phyloP scores from a whole-genome alignment of 2,113 vertebrate species.

The Oncorhynchus mykiss region DNA sequence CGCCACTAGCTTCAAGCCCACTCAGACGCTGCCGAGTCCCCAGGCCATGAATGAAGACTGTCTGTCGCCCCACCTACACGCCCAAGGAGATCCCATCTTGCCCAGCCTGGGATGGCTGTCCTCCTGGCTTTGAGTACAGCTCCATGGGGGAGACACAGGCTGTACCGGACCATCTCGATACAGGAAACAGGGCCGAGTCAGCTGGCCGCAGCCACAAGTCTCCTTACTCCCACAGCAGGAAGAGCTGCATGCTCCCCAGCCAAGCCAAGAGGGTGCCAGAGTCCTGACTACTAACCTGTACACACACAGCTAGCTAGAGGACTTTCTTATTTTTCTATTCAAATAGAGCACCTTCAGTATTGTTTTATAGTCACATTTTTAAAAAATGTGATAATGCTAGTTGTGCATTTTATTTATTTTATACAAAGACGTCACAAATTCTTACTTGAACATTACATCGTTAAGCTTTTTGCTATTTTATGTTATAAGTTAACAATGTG shows the following conservation, averaged over 20 bases:
- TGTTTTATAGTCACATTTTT: background rate
- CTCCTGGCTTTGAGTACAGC: slow-evolving; percentile 49
- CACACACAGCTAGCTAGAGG: background rate
- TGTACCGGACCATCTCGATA: slow-evolving; percentile 45
- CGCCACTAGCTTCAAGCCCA: slow-evolving; percentile 52
- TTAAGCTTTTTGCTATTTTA: background rate
- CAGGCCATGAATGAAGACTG: slow-evolving; percentile 31
- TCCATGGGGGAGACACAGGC: slow-evolving; percentile 52
- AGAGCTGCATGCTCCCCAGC: background rate
- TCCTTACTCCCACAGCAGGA: background rate
- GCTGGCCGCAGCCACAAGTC: background rate
- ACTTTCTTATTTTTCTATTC: background rate
- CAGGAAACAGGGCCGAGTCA: background rate
- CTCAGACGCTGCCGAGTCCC: no score
- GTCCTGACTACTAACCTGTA: background rate
- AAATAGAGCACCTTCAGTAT: slow-evolving; percentile 11
- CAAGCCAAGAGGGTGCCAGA: slow-evolving; percentile 15
- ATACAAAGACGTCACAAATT: background rate
- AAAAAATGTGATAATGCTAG: background rate
- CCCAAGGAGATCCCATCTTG: slow-evolving; percentile 44
- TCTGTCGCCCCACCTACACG: slow-evolving; percentile 50
- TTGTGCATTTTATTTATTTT: background rate
- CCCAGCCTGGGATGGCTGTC: slow-evolving; percentile 50
- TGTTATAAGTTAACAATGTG: background rate
- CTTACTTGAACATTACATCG: background rate